Evolutionary conservation across 2,888 invertebrate genomes (phyloP).

Genomic region (Limnephilus rhombicus): DNA sequence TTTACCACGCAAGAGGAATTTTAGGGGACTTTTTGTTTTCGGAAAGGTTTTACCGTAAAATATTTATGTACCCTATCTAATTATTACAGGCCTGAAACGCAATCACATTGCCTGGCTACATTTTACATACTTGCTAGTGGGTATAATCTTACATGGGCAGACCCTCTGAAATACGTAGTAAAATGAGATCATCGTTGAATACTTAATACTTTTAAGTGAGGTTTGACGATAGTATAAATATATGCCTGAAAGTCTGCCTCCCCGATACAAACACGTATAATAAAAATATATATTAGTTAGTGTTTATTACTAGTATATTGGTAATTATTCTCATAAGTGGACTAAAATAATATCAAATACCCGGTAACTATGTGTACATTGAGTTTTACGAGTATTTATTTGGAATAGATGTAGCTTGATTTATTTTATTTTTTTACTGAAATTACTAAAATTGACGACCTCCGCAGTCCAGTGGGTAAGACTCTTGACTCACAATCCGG

Average conservation of each 20-base stretch:
- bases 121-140: neutral
- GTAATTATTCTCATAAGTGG: neutral
- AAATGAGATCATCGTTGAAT: neutral
- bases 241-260: neutral
- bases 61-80: neutral
- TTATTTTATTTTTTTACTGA: too few species aligned
- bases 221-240: neutral
- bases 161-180: neutral
- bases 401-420: neutral
- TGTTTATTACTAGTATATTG: neutral
- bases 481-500: too few species aligned
- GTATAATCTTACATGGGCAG: neutral
- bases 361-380: neutral
- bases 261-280: neutral
- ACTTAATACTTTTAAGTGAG: neutral
- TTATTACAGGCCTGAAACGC: neutral
- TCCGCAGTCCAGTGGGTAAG: too few species aligned
- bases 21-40: neutral
- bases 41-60: neutral
- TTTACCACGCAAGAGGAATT: slow-evolving; percentile 11
- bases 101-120: neutral
- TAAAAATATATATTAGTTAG: neutral
- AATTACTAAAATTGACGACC: too few species aligned
- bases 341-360: neutral
- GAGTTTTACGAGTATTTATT: neutral